These are phyloP conservation scores for Theocolax elegans DNA, from an alignment of 1,140 invertebrate genomes.

Conservation along the genomic window DNA sequence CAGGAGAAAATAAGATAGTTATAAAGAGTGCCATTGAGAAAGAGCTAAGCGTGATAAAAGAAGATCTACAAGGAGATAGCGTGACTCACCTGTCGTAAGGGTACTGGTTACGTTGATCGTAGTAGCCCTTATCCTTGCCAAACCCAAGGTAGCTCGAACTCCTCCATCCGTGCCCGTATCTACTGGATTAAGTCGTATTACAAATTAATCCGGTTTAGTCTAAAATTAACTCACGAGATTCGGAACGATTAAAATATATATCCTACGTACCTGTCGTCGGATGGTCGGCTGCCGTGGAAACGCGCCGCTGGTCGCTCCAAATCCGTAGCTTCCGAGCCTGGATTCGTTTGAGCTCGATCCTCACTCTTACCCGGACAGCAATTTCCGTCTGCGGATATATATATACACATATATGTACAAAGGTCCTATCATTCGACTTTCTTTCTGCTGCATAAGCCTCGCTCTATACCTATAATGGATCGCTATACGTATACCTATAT, in stretches of 20 bases:
- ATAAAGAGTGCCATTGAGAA: too few relatives aligned
- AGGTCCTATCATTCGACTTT: too few relatives aligned
- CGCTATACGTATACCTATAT: too few relatives aligned
- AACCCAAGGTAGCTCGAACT: slow-evolving; percentile 33
- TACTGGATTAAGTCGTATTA: background rate
- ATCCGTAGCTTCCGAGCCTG: background rate
- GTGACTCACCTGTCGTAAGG: slow-evolving; percentile 35
- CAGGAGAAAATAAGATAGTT: background rate
- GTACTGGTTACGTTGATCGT: slow-evolving; percentile 28
- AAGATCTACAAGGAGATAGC: background rate
- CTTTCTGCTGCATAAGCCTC: too few relatives aligned
- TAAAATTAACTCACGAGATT: too few relatives aligned
- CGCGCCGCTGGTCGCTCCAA: slow-evolving; percentile 18
- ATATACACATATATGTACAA: too few relatives aligned
- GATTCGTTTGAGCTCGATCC: too few relatives aligned
- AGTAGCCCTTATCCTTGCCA: slow-evolving; percentile 29
- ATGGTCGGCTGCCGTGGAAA: slow-evolving; percentile 40
- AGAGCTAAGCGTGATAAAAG: too few relatives aligned
- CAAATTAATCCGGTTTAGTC: slow-evolving; percentile 6
- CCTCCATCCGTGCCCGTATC: slow-evolving; percentile 30
- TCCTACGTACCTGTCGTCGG: slow-evolving; percentile 35
- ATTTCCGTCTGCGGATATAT: too few relatives aligned
- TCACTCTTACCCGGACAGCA: too few relatives aligned
- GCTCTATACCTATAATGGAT: too few relatives aligned
- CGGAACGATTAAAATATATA: too few relatives aligned